These are phyloP conservation scores for Thalpophila matura DNA, from an alignment of 2,888 invertebrate species.

Conservation along the genomic window DNA sequence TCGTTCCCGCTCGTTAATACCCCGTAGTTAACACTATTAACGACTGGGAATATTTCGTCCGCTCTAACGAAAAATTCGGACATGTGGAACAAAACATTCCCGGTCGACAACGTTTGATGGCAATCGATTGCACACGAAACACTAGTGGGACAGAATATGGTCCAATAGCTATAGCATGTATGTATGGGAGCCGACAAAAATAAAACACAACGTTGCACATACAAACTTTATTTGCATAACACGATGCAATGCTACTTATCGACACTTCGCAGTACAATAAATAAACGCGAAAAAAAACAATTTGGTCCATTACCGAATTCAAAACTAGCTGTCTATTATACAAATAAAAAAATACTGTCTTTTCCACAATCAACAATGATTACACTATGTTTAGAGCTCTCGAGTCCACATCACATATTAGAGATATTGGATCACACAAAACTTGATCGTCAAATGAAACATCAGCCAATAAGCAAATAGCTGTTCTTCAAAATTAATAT, in stretches of 20 bases:
- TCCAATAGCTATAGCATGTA: too few species aligned
- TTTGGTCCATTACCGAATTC: constrained; percentile 63
- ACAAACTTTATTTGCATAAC: constrained; percentile 83
- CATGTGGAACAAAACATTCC: too few species aligned
- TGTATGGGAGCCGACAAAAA: constrained; percentile 34
- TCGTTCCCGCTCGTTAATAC: too few species aligned
- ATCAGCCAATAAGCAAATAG: constrained; percentile 5
- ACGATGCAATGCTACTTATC: constrained; percentile 67
- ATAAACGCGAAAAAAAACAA: constrained; percentile 66
- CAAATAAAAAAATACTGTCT: constrained; percentile 56
- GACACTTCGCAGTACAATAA: constrained; percentile 69
- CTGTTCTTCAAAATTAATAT: constrained; percentile 2
- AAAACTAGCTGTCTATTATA: constrained; percentile 58
- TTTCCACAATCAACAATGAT: constrained; percentile 52
- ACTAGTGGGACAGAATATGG: too few species aligned
- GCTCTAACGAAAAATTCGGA: too few species aligned
- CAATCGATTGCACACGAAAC: too few species aligned
- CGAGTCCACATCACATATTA: not conserved
- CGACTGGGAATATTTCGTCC: too few species aligned
- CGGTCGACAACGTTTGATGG: too few species aligned
- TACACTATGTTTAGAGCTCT: constrained; percentile 54
- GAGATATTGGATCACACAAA: not conserved
- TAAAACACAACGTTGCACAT: constrained; percentile 68
- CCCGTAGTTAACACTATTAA: too few species aligned
- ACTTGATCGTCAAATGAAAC: not conserved